These are phyloP conservation scores for Penaeus monodon DNA, from an alignment of 2,888 invertebrate genomes.

Conservation along the genomic window DNA sequence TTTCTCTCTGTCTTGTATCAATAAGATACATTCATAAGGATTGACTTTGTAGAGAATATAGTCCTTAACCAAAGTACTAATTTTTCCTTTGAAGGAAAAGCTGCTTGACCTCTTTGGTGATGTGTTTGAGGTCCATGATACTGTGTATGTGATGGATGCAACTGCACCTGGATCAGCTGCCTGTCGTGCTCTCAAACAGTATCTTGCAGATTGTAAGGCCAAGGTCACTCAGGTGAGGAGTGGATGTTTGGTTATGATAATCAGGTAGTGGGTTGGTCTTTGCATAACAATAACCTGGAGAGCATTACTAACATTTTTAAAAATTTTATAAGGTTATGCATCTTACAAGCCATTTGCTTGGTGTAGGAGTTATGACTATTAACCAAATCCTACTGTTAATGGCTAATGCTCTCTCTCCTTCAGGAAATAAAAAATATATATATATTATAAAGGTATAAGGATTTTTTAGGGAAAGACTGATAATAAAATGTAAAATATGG, in stretches of 20 bases:
- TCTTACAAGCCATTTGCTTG: not conserved
- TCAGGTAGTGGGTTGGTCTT: not conserved
- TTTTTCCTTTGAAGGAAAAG: constrained; percentile 70
- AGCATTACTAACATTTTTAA: not conserved
- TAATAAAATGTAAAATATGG: too few relatives aligned
- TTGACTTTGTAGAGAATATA: too few relatives aligned
- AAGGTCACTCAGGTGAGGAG: constrained; percentile 63
- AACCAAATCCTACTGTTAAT: too few relatives aligned
- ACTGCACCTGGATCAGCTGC: constrained; percentile 76
- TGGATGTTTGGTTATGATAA: not conserved
- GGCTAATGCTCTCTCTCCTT: too few relatives aligned
- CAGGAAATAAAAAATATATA: too few relatives aligned
- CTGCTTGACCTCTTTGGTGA: constrained; percentile 72
- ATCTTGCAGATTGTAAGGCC: constrained; percentile 63
- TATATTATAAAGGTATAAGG: too few relatives aligned
- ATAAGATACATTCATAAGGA: too few relatives aligned
- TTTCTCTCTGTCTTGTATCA: too few relatives aligned
- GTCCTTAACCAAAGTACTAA: not conserved
- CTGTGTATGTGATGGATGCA: constrained; percentile 76
- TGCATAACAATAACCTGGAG: too few relatives aligned
- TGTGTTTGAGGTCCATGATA: constrained; percentile 75
- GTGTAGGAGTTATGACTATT: too few relatives aligned
- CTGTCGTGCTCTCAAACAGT: constrained; percentile 75
- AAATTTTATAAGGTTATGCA: not conserved
- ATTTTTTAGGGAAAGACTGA: too few relatives aligned